A percentile compares a stretch with the other conserved stretches of the same genome.
Conservation (phyloP, 2,113 vertebrate genomes). For the Madoqua kirkii region DNA sequence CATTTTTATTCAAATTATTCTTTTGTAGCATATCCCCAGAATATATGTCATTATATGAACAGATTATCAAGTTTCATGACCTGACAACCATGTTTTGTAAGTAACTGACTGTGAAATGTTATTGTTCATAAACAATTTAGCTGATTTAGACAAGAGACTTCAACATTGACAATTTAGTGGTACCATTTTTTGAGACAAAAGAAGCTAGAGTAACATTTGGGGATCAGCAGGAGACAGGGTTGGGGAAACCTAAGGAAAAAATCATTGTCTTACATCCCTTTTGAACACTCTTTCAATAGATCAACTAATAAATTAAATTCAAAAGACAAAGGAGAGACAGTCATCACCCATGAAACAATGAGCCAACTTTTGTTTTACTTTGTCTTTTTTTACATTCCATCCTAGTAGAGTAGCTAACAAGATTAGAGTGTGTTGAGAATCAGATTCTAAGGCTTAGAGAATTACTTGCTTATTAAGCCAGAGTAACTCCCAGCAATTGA, state of each 20-base stretch:
- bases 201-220: neutral
- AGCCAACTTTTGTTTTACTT: neutral
- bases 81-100: neutral
- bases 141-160: neutral
- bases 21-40: neutral
- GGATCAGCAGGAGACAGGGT: neutral
- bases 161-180: neutral
- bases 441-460: neutral
- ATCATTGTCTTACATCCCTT: neutral
- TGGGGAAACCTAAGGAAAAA: neutral
- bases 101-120: constrained; percentile 1
- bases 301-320: neutral
- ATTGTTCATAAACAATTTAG: neutral
- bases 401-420: neutral
- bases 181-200: neutral
- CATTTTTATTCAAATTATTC: neutral
- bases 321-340: neutral
- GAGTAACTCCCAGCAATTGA: neutral
- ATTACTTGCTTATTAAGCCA: neutral
- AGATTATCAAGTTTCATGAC: constrained; percentile 1
- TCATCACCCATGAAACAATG: neutral
- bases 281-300: neutral
- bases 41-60: neutral
- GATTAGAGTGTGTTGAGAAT: neutral
- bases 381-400: neutral